Conservation (phyloP, 2,797 vertebrate genomes). For the Myotis findleyi region DNA sequence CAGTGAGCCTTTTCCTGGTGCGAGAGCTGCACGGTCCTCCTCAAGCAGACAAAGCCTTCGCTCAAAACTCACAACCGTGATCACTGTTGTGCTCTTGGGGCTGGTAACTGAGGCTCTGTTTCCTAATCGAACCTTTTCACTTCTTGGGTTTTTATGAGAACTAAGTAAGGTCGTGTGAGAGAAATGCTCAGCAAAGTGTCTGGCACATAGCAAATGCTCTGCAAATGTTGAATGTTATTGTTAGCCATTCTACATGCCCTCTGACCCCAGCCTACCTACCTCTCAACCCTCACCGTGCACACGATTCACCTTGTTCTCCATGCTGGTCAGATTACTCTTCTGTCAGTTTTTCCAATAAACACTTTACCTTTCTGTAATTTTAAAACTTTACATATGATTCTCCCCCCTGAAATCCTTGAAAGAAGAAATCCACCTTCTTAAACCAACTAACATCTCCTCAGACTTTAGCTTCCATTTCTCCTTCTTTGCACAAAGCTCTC, state of each 20-base stretch:
- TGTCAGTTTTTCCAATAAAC: not conserved
- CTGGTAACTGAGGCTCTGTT: not conserved
- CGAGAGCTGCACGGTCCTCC: not conserved
- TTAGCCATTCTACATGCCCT: not conserved
- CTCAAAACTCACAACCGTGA: not conserved
- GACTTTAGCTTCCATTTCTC: not conserved
- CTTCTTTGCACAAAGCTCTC: not conserved
- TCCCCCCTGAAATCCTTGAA: not conserved
- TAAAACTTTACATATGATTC: not conserved
- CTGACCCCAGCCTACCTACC: no score
- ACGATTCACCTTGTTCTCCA: not conserved
- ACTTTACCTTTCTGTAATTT: not conserved
- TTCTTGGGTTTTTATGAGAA: not conserved
- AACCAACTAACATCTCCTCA: not conserved
- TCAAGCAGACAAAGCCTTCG: not conserved
- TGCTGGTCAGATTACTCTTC: not conserved
- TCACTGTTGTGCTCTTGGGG: not conserved
- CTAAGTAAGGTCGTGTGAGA: not conserved
- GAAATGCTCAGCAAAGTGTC: not conserved
- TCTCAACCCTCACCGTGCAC: not conserved
- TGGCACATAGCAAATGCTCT: not conserved
- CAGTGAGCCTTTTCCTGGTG: no score
- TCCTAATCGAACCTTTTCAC: not conserved
- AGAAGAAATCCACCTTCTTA: not conserved
- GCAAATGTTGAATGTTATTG: not conserved